Evolutionary conservation across 2,797 vertebrate species (phyloP).

Genomic region (Petrocephalus sullivani): DNA sequence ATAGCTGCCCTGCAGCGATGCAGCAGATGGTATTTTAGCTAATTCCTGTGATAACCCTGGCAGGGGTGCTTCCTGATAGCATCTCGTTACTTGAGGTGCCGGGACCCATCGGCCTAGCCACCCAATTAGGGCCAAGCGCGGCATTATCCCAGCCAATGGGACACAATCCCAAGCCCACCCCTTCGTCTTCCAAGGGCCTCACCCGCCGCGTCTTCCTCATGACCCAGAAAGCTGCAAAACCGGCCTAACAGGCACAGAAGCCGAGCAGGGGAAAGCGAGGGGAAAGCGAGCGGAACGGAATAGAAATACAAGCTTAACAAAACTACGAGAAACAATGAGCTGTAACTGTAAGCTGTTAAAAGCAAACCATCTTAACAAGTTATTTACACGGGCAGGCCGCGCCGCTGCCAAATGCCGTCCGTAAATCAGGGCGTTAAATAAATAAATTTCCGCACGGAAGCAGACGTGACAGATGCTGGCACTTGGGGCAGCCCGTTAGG

Average conservation of each 20-base stretch:
- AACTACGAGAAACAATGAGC: not conserved
- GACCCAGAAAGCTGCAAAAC: not conserved
- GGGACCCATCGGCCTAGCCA: constrained; percentile 77
- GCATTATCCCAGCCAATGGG: constrained; percentile 42
- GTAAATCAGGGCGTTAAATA: constrained; percentile 68
- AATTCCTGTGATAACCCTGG: constrained; percentile 87
- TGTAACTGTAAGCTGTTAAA: not conserved
- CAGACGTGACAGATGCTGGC: constrained; percentile 60
- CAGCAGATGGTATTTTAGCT: constrained; percentile 77
- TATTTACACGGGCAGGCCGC: not conserved
- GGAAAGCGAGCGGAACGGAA: not conserved
- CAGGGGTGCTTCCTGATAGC: constrained; percentile 71
- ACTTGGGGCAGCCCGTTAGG: constrained; percentile 64
- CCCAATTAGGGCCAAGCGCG: constrained; percentile 55
- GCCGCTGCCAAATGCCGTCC: constrained; percentile 31
- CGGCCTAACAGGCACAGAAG: not conserved
- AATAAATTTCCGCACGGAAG: constrained; percentile 67
- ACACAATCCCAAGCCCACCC: constrained; percentile 20
- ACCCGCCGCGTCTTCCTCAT: not conserved
- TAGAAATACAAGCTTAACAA: not conserved
- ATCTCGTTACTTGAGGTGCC: constrained; percentile 77
- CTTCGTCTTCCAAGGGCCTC: constrained; percentile 18
- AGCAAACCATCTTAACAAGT: not conserved
- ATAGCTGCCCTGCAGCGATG: not conserved
- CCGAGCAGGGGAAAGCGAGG: too few species aligned